Evolutionary conservation across 2,888 invertebrate species (phyloP), one percentile per base, ranked within the genome.

Genomic region (Agrochola lychnidis): DNA sequence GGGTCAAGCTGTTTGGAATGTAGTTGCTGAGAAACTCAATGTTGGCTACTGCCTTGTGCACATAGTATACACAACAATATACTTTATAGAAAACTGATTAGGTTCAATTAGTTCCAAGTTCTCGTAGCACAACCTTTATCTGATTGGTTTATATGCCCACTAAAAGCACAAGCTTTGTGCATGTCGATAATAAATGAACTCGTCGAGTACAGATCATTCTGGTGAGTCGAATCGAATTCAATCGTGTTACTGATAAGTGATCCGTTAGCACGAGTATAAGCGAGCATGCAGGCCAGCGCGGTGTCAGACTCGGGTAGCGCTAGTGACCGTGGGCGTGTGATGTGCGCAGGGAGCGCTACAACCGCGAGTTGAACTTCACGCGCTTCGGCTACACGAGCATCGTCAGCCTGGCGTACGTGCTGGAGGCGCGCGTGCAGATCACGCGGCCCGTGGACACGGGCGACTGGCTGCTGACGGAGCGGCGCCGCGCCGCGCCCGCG

Each of bases 341-440:
- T 48, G 42, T 45, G 22, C 14, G 22, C 71, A 96, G 96, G 76
- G 91, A 93, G 87, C 91, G 90, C 7, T 93, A 91, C 90, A 86
- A 89, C 0, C 92, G 93, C 79, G 95, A 95, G 90, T 82, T 96
- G 88, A 88, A 92, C 84, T 93, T 92, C 91, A 45, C 76, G 12
- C 91, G 92, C 36, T 91, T 93, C 87, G 95, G 96, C 2, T 93
- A 88, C 91, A 92, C 92, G 73, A 92, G 93, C 88, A 90, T 96
- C 81, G 85, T 93, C 79, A 92, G 93, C 86, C 82, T 94, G 84
- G 92, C 90, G 82, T 87, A 90, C 89, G 79, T 82, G 79, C 87
- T 94, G 90, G 89, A 85, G 75, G 87, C 76, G 64, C 83, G 68
- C 70, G 83, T 93, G 85, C 70, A 53, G 64, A 83, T 91, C 79